Evolutionary conservation across 2,113 vertebrate genomes (phyloP), one percentile per base, ranked within the genome.

Genomic region (Oryzias celebensis): DNA sequence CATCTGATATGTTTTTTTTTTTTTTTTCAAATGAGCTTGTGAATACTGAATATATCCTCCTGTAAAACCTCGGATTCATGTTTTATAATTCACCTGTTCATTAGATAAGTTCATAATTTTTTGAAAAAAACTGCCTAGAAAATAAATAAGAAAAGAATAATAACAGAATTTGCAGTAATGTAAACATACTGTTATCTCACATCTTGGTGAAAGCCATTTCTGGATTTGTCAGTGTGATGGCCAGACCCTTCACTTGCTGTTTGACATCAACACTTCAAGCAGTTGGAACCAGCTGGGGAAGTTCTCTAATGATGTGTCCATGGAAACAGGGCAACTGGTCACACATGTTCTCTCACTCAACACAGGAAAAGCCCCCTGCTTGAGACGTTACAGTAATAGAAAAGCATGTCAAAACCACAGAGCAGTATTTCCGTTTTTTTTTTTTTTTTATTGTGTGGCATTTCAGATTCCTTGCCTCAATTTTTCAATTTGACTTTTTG

Each of bases 281-380:
- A 57, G 75, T 74, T 50, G 65, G 58, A 82, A 65, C 77, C 84
- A 87, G 85, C 85, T 83, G 87, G 83, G 86, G 80, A 81, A 68
- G 68, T 87, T 84, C 64, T 74, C 73, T 87, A 85, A 85, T 87
- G 87, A 90, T 74, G 89, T 92, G 90, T 84, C 90, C 88, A 90
- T 91, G 88, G 88, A 89, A 92, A 90, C 88, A 65, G 85, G 87
- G 82, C 76, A 65, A 76, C 75, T 81, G 77, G 73, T 86, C 81
- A 87, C 82, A 82, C 78, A 69, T 85, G 75, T 83, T 70, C 79
- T 73, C 67, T 84, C 81, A 71, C 55, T 75, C 75, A 59, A 58
- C 59, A 72, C 51, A 56, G 68, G 62, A 63, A 70, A 81, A 77
- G 72, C 75, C 65, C 73, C 67, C 65, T 82, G 65, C 67, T 61